phyloP scores from a whole-genome alignment of 1,140 invertebrate genomes.

The Drosophila prosaltans region DNA sequence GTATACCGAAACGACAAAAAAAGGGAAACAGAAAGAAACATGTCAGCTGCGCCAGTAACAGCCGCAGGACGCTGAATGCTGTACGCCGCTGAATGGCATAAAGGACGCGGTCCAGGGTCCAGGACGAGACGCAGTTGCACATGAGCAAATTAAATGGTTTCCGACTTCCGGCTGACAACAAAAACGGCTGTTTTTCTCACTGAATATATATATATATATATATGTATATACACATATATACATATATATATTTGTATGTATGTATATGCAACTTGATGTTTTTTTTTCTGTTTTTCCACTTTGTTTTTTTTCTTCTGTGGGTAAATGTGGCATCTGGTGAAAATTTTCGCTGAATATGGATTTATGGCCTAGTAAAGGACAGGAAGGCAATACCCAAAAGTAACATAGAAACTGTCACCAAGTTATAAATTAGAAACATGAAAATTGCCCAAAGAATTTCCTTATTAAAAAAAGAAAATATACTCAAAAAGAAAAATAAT shows the following conservation, averaged over 20 bases:
- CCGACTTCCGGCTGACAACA: constrained; percentile 78
- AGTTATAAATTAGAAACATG: constrained; percentile 58
- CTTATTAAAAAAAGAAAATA: neutral
- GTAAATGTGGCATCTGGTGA: constrained; percentile 23
- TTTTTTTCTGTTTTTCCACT: constrained; percentile 1
- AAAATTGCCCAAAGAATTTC: constrained; percentile 50
- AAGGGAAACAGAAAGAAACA: constrained; percentile 53
- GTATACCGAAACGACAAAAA: constrained; percentile 19
- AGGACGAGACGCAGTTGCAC: constrained; percentile 63
- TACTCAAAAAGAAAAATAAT: neutral
- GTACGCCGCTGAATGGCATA: neutral
- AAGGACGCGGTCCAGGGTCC: constrained; percentile 28
- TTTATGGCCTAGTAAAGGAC: constrained; percentile 61
- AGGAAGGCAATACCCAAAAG: constrained; percentile 34
- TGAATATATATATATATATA: constrained; percentile 71
- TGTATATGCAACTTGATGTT: constrained; percentile 65
- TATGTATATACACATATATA: constrained; percentile 68
- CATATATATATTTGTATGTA: constrained; percentile 68
- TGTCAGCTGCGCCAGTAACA: constrained; percentile 69
- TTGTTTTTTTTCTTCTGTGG: constrained; percentile 34
- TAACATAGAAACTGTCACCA: constrained; percentile 60
- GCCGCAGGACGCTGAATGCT: constrained; percentile 35
- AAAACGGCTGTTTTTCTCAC: constrained; percentile 55
- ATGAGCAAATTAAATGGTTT: constrained; percentile 81
- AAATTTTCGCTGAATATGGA: constrained; percentile 68